A percentile compares a stretch with the other conserved stretches of the same genome.
phyloP scores from a whole-genome alignment of 1,140 invertebrate species.

The Drosophila bifasciata region DNA sequence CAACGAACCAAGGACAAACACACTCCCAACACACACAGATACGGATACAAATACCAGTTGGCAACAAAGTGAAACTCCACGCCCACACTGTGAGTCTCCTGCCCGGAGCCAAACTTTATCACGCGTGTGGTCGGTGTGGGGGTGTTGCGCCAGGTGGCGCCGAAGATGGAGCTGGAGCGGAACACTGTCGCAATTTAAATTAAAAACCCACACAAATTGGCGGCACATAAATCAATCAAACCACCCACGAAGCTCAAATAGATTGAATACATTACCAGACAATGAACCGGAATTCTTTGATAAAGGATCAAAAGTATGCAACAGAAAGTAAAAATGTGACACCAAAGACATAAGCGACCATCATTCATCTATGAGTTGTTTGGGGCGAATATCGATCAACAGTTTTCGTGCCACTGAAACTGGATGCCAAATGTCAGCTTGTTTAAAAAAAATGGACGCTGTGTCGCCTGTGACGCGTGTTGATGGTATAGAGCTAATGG shows the following conservation, averaged over 20 bases:
- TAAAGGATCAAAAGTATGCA: too few relatives aligned
- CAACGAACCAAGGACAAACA: slow-evolving; percentile 54
- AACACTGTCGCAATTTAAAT: slow-evolving; percentile 56
- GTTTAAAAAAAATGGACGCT: slow-evolving; percentile 31
- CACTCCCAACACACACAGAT: slow-evolving; percentile 10
- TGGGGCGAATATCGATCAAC: slow-evolving; percentile 13
- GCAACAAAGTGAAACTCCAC: slow-evolving; percentile 5
- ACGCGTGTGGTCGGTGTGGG: slow-evolving; percentile 1
- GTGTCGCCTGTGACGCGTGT: background rate
- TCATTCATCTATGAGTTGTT: too few relatives aligned
- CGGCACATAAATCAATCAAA: slow-evolving; percentile 48
- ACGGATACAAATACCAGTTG: slow-evolving; percentile 21
- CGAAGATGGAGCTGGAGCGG: background rate
- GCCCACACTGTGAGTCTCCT: background rate
- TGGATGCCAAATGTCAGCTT: slow-evolving; percentile 38
- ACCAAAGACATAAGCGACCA: slow-evolving; percentile 9
- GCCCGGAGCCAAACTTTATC: slow-evolving; percentile 27
- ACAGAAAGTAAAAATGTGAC: slow-evolving; percentile 7
- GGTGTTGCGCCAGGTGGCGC: background rate
- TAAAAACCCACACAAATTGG: slow-evolving; percentile 37
- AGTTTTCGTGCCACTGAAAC: slow-evolving; percentile 13
- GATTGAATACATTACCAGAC: too few relatives aligned
- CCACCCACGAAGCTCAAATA: background rate
- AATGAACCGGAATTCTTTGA: slow-evolving; percentile 9
- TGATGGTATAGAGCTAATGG: slow-evolving; percentile 39